Evolutionary conservation across 2,888 invertebrate species (phyloP), one percentile per base, ranked within the genome.

Genomic region (Troides oblongomaculatus): DNA sequence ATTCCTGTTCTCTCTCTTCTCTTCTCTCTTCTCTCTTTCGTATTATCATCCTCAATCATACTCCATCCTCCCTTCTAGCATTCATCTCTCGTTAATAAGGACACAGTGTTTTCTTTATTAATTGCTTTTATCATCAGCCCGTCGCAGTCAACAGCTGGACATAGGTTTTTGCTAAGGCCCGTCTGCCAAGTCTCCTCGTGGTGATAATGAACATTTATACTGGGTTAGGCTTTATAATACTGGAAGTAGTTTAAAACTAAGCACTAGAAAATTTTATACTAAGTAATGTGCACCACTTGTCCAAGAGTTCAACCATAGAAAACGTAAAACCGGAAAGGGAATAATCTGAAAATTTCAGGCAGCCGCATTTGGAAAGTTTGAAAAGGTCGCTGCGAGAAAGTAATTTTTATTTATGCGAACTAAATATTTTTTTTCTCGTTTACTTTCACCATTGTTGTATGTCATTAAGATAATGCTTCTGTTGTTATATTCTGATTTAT

Each of bases 321-420:
- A 64, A 68, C 64, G 25, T 68, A 64, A 63, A 68, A 68, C 58
- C 39, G 39, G 14, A 60, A 60, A 64, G 64, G 61, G 64, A 64
- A 57, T 64, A 64, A 61, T 69, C 59, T 17, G 56, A 61, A 64
- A 61, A 50, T 53, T 61, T 53, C 46, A 30, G 62, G 4, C 63
- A 25, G 58, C 64, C 23, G 68, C 17, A 64, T 63, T 53, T 57
- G 53, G 14, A 53, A 60, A 67, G 62, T 67, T 66, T 68, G 36
- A 46, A 60, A 64, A 60, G 59, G 53, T 64, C 64, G 68, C 46
- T 17, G 18, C 2, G 53, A 57, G 39, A 56, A 25, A 66, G 36
- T 53, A 21, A 50, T 62, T 62, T 62, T 63, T 68, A 62, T 68
- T 68, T 68, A 68, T 63, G 25, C 53, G 43, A n/a, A 23, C 18